These are phyloP conservation scores for Ennomos quercinarius DNA, from an alignment of 2,888 invertebrate genomes.

Conservation along the genomic window DNA sequence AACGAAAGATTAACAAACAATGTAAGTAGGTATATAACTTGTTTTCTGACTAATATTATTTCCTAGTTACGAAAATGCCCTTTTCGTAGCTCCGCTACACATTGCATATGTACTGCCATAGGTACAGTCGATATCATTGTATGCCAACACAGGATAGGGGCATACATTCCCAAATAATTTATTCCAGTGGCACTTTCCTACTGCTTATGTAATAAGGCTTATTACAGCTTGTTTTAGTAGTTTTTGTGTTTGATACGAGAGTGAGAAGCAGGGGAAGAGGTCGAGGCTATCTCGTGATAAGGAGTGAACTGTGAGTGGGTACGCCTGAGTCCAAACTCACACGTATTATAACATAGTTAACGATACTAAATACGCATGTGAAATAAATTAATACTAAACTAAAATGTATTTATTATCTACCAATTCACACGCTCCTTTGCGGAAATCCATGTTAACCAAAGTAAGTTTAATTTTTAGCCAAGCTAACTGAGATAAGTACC, in stretches of 20 bases:
- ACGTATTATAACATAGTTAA: too few species aligned
- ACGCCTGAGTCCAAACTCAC: slow-evolving; percentile 55
- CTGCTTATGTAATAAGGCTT: slow-evolving; percentile 42
- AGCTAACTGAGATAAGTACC: too few species aligned
- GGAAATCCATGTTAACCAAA: too few species aligned
- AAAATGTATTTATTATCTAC: too few species aligned
- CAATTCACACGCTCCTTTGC: too few species aligned
- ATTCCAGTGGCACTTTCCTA: slow-evolving; percentile 35
- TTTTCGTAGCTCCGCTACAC: slow-evolving; percentile 42
- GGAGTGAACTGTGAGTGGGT: slow-evolving; percentile 61
- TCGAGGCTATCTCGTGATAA: slow-evolving; percentile 80
- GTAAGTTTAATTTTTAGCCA: too few species aligned
- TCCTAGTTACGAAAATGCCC: slow-evolving; percentile 32
- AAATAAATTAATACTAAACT: too few species aligned
- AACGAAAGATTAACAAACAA: too few species aligned
- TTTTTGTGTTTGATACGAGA: slow-evolving; percentile 41
- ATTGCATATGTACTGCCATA: slow-evolving; percentile 42
- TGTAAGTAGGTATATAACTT: too few species aligned
- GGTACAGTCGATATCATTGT: slow-evolving; percentile 59
- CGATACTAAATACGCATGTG: background rate
- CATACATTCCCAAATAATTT: slow-evolving; percentile 49
- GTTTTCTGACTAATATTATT: too few species aligned
- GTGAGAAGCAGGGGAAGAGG: slow-evolving; percentile 71
- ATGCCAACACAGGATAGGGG: slow-evolving; percentile 61
- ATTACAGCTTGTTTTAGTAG: slow-evolving; percentile 34